Evolutionary conservation across 2,797 vertebrate genomes (phyloP), one percentile per base, ranked within the genome.

Genomic region (Pelochelys cantorii): DNA sequence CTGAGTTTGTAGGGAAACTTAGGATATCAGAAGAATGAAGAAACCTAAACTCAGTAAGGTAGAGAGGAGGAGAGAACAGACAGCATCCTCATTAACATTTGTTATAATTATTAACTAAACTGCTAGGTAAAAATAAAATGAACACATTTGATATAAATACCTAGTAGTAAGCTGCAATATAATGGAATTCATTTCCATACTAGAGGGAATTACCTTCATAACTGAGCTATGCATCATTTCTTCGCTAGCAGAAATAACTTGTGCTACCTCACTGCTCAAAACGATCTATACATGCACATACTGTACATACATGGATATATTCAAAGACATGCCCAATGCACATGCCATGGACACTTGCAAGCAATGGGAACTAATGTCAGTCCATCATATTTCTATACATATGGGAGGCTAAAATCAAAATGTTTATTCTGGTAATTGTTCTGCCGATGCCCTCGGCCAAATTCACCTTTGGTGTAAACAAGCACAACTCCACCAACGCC

Each of bases 51-150:
- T 68, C 82, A 55, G 48, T 56, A 22, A 42, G 75, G n/a, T 37
- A 92, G 3, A 7, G 53, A 95, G 80, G 92, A 59, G 59, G 8
- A 2, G 2, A 71, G 54, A 94, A 88, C n/a, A 84, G 85, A 79
- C 27, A 42, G 37, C 13, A 93, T 37, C 48, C 55, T 97, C 94
- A 85, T 95, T 90, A 95, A 81, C 90, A 97, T 90, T 88, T 94
- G 82, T 92, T 93, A 79, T 75, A 84, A 93, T 94, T 95, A 93
- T 95, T 95, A 97, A 93, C 85, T 88, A 91, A 97, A 93, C 56
- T 90, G 81, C 83, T 86, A 91, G 57, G 86, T 96, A 93, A 96
- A 94, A 97, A 96, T 84, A 86, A 96, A 97, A 98, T 95, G 89
- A 97, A 95, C 77, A 87, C n/a, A 54, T 95, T 88, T 96, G 29